Percentiles rank a stretch among this genome's conserved stretches.
These are phyloP conservation scores for Raja brachyura DNA, from an alignment of 2,113 vertebrate species.

Conservation along the genomic window DNA sequence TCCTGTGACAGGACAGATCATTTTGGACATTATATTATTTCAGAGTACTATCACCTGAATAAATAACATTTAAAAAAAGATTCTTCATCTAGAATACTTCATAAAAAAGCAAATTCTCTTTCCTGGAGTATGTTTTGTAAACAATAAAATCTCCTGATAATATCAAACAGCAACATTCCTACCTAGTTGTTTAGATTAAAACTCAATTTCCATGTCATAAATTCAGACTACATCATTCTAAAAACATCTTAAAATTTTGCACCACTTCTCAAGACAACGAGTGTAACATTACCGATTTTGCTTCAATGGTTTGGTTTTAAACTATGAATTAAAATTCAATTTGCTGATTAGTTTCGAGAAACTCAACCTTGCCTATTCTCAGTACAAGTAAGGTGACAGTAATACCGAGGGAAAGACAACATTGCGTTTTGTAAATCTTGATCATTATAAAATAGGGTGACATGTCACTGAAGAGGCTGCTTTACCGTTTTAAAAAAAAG, in stretches of 20 bases:
- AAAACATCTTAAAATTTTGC: slow-evolving; percentile 19
- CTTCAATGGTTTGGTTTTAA: background rate
- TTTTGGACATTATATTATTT: slow-evolving; percentile 8
- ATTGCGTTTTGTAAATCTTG: background rate
- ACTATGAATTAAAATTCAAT: slow-evolving; percentile 20
- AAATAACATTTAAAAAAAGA: slow-evolving; percentile 13
- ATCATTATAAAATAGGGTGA: background rate
- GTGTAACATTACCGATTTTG: slow-evolving; percentile 21
- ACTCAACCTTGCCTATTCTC: background rate
- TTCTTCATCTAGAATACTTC: background rate
- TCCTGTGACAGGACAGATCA: background rate
- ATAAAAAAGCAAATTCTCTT: background rate
- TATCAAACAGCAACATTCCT: slow-evolving; percentile 22
- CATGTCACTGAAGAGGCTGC: background rate
- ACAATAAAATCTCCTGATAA: slow-evolving; percentile 8
- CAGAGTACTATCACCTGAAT: background rate
- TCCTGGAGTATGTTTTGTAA: slow-evolving; percentile 28
- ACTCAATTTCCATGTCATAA: slow-evolving; percentile 13
- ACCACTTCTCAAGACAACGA: slow-evolving; percentile 2
- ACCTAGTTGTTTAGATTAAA: slow-evolving; percentile 3
- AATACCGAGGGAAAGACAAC: background rate
- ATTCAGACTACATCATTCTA: slow-evolving; percentile 12
- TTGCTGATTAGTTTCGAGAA: slow-evolving; percentile 8
- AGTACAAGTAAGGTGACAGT: background rate
- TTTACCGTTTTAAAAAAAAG: background rate